phyloP scores from a whole-genome alignment of 1,140 invertebrate species.

The Dendroctonus ponderosae region DNA sequence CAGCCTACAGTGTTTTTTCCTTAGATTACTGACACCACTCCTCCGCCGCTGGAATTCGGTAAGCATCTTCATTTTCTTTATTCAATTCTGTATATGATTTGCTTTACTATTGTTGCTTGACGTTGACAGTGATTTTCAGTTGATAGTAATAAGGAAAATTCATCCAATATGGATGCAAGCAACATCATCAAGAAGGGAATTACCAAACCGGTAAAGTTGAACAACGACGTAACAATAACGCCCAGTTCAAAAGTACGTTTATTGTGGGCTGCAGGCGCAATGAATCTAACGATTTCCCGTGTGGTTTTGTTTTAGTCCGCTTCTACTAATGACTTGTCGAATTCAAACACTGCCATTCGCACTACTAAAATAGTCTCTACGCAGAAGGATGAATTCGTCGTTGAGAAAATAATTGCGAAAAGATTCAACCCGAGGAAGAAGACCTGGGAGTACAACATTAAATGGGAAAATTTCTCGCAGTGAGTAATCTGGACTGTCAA shows the following conservation, averaged over 20 bases:
- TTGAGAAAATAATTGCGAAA: conserved; percentile 79
- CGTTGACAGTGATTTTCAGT: conserved; percentile 24
- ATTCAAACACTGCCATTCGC: conserved; percentile 49
- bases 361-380: conserved; percentile 48
- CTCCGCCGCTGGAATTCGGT: conserved; percentile 25
- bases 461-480: conserved; percentile 77
- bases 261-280: not conserved
- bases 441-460: conserved; percentile 75
- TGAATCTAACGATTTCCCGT: not conserved
- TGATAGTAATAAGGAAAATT: conserved; percentile 38
- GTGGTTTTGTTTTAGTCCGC: conserved; percentile 15
- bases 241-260: conserved; percentile 31
- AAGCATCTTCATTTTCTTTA: conserved; percentile 12
- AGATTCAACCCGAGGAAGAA: conserved; percentile 74
- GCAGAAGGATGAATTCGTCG: conserved; percentile 61
- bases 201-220: conserved; percentile 33
- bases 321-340: conserved; percentile 2
- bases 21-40: not conserved
- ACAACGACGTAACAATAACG: conserved; percentile 34
- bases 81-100: conserved; percentile 1
- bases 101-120: not conserved
- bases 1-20: not conserved
- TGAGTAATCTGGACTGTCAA: conserved; percentile 51
- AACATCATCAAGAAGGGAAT: conserved; percentile 33
- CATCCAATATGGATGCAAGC: conserved; percentile 14